Percentiles rank a stretch among this genome's conserved stretches.
These are phyloP conservation scores for Acholoe squamosa DNA, from an alignment of 2,888 invertebrate genomes.

Conservation along the genomic window DNA sequence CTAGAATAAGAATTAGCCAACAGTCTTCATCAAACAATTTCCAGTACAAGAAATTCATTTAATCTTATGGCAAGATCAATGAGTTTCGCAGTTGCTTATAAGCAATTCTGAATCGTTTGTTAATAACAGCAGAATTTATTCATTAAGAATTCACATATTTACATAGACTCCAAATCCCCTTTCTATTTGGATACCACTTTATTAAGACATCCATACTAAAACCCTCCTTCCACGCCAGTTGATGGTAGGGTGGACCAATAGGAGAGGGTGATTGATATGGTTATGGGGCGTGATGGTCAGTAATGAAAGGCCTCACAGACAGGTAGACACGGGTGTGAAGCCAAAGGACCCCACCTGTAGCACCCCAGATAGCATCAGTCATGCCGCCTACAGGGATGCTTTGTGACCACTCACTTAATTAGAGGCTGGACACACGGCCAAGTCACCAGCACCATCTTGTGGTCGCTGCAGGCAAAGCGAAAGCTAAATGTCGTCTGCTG, in stretches of 20 bases:
- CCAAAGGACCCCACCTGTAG: neutral
- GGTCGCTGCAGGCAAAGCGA: neutral
- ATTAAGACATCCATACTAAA: neutral
- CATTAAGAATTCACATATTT: too few species aligned
- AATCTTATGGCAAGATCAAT: too few species aligned
- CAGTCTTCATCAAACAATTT: too few species aligned
- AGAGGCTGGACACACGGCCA: neutral
- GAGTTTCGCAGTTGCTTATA: too few species aligned
- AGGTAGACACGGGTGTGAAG: constrained; percentile 15
- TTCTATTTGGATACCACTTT: neutral
- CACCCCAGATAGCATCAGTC: neutral
- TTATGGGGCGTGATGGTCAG: neutral
- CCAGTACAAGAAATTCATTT: too few species aligned
- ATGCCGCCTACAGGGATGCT: neutral
- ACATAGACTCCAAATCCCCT: neutral
- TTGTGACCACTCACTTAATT: neutral
- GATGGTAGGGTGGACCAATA: neutral
- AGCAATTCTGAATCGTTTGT: too few species aligned
- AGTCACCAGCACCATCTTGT: neutral
- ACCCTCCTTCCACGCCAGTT: neutral
- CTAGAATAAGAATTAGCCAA: too few species aligned
- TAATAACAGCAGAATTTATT: too few species aligned
- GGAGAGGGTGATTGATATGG: neutral
- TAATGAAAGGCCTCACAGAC: neutral
- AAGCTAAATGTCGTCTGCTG: constrained; percentile 6